A percentile compares a stretch with the other conserved stretches of the same genome.
Conservation (phyloP, 2,888 invertebrate species). For the Napeogenes sylphis region DNA sequence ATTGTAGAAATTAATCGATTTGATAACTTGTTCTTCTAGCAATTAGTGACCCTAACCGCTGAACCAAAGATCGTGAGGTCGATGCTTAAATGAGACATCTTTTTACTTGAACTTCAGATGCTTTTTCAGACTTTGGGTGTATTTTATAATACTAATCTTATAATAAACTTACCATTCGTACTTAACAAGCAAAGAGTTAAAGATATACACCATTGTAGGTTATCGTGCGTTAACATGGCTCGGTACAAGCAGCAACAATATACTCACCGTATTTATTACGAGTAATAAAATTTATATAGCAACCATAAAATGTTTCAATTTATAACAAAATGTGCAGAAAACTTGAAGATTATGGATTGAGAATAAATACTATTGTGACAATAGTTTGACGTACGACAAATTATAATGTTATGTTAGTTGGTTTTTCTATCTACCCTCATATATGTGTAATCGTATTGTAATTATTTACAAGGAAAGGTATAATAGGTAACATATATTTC, state of each 20-base stretch:
- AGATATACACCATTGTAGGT: background rate
- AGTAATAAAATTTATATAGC: constrained; percentile 5
- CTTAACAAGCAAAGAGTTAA: constrained; percentile 2
- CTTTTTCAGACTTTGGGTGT: no score
- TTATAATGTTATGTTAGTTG: no score
- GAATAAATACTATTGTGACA: background rate
- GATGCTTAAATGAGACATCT: no score
- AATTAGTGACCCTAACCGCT: no score
- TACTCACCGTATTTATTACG: constrained; percentile 1
- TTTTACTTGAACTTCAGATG: no score
- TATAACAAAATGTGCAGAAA: constrained; percentile 2
- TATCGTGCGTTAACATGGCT: constrained; percentile 3
- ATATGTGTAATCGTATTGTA: constrained; percentile 3
- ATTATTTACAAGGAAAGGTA: no score
- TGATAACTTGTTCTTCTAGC: no score
- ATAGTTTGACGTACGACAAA: background rate
- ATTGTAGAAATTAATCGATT: no score
- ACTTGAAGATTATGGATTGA: background rate
- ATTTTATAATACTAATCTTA: background rate
- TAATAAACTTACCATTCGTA: constrained; percentile 4
- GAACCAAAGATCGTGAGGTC: no score
- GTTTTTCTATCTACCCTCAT: no score
- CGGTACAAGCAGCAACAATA: background rate
- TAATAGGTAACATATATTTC: no score
- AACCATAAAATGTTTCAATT: constrained; percentile 5